Evolutionary conservation across 30 jellyfish, hydroid and myxozoan genomes (phyloP).

Genomic region (Aurelia aurita): DNA sequence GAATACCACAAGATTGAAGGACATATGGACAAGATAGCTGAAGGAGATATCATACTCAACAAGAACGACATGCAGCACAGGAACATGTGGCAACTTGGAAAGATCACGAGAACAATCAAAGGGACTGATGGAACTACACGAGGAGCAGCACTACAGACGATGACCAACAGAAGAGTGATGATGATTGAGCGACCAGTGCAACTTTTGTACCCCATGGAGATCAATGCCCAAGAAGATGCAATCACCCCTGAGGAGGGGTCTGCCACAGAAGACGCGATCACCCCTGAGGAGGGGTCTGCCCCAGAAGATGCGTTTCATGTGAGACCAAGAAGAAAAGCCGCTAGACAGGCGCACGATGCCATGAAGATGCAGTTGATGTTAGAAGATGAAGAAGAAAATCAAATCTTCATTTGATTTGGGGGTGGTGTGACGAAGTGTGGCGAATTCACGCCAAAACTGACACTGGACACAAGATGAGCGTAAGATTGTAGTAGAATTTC

Average conservation of each 20-base stretch:
- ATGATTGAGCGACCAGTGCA: conserved; percentile 17
- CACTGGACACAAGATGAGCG: no score
- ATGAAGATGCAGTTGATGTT: conserved; percentile 2
- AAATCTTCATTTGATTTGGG: not conserved
- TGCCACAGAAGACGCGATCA: no score
- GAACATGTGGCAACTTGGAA: conserved; percentile 37
- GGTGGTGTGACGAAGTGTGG: no score
- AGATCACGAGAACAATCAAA: not conserved
- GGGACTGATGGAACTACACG: conserved; percentile 8
- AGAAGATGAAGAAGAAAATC: conserved; percentile 18
- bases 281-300: no score
- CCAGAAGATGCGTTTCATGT: not conserved
- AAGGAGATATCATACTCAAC: conserved; percentile 14
- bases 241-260: no score
- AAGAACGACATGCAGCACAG: conserved; percentile 24
- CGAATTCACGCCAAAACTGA: no score
- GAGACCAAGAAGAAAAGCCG: conserved; percentile 10
- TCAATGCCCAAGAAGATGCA: not conserved
- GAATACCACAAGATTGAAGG: conserved; percentile 17
- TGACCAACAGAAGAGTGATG: not conserved
- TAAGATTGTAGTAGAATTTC: no score
- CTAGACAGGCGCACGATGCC: not conserved
- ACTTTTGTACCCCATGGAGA: not conserved
- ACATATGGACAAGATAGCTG: not conserved
- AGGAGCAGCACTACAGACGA: conserved; percentile 20